phyloP scores from a whole-genome alignment of 1,140 invertebrate genomes.

The Goniozus legneri region DNA sequence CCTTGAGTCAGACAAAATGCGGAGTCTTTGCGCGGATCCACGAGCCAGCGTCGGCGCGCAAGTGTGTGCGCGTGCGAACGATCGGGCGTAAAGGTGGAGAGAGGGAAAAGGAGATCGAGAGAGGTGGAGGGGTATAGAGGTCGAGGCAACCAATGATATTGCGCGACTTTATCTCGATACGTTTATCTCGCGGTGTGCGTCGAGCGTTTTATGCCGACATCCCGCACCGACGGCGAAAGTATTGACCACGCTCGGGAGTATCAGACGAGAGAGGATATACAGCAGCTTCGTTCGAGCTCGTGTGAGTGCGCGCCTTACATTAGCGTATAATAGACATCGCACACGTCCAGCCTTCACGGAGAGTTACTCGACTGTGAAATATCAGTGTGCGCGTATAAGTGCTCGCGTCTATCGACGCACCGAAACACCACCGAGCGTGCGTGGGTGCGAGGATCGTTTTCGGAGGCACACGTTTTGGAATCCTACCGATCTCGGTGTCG shows the following conservation, averaged over 20 bases:
- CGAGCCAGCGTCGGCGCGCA: slow-evolving; percentile 6
- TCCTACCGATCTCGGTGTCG: too few relatives aligned
- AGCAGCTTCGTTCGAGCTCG: background rate
- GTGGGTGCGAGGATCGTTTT: too few relatives aligned
- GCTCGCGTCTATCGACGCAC: too few relatives aligned
- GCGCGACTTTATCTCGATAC: slow-evolving; percentile 44
- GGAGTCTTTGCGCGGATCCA: slow-evolving; percentile 20
- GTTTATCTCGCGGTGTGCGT: slow-evolving; percentile 40
- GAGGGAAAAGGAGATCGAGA: too few relatives aligned
- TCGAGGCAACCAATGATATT: slow-evolving; percentile 43
- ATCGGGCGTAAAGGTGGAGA: background rate
- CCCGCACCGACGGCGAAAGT: slow-evolving; percentile 24
- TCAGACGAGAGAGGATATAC: background rate
- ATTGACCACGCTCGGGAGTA: slow-evolving; percentile 28
- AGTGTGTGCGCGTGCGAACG: background rate
- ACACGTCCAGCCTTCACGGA: too few relatives aligned
- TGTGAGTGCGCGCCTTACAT: too few relatives aligned
- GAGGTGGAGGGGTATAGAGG: too few relatives aligned
- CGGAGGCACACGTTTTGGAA: too few relatives aligned
- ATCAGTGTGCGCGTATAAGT: too few relatives aligned
- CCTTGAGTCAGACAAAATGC: slow-evolving; percentile 21
- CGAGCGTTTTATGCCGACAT: slow-evolving; percentile 33
- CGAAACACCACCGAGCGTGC: too few relatives aligned
- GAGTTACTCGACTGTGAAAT: too few relatives aligned
- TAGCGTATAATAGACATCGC: too few relatives aligned